Percentiles rank a stretch among this genome's conserved stretches.
phyloP scores from a whole-genome alignment of 2,888 invertebrate genomes.

The Orchesellides sinensis region DNA sequence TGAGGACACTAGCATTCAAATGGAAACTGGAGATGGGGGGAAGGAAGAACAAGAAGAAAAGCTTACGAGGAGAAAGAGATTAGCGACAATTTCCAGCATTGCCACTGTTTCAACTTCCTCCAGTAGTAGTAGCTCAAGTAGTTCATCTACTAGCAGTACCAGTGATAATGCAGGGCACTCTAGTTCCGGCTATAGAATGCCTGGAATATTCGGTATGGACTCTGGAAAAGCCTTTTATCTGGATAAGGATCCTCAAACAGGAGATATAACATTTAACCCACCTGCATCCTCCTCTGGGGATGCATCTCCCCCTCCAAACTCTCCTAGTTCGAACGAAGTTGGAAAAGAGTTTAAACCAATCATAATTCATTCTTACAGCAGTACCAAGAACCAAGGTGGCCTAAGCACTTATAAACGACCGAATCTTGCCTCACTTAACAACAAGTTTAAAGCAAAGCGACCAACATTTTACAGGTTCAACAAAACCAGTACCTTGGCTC shows the following conservation, averaged over 20 bases:
- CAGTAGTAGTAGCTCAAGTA: not conserved
- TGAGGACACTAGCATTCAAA: not conserved
- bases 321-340: conserved; percentile 45
- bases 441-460: conserved; percentile 70
- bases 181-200: conserved; percentile 72
- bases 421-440: conserved; percentile 57
- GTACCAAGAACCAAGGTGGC: conserved; percentile 71
- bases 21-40: conserved; percentile 10
- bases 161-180: not conserved
- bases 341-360: conserved; percentile 70
- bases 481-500: conserved; percentile 69
- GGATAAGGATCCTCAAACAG: conserved; percentile 73
- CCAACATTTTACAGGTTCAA: conserved; percentile 73
- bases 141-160: not conserved
- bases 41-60: conserved; percentile 13
- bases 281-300: conserved; percentile 34
- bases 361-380: conserved; percentile 73
- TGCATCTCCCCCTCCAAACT: conserved; percentile 14
- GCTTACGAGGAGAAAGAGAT: conserved; percentile 32
- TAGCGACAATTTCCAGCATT: conserved; percentile 47
- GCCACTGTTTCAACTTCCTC: conserved; percentile 3
- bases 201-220: conserved; percentile 72
- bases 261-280: conserved; percentile 71
- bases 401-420: conserved; percentile 54
- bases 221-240: conserved; percentile 71